Base-by-base conservation (phyloP, 2,888 invertebrate species). In the Eledona agricola region DNA sequence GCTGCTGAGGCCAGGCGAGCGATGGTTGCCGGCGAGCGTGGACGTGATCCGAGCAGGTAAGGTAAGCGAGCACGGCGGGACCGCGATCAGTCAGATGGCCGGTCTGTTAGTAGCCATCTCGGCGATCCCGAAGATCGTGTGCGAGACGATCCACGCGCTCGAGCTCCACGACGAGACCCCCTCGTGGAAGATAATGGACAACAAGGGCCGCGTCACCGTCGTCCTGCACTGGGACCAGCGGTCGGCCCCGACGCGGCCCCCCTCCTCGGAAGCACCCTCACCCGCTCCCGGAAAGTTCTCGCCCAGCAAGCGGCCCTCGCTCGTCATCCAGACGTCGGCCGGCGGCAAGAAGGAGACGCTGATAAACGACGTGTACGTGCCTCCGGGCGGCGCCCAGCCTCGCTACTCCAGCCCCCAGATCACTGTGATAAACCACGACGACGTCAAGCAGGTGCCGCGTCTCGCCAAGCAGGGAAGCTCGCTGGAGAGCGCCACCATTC, bases 101-200 rank as follows among this genome's bases (percentile, higher is more conserved):
- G 10, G 20, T 43, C 59, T 72, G 70, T 72, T 69, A 76, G 76
- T 76, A 96, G 96, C 93, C 71, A 93, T 96, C 81, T 90, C 93
- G 77, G 93, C 93, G 72, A 93, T 96, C 72, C 96, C 96, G 71
- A 90, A 91, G 82, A 95, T 95, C 84, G 94, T 95, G 79, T 95
- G 94, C 86, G 95, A 95, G 83, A 94, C 95, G 75, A 93, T 95
- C 78, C 91, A 93, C 83, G 93, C 93, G 66, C 82, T 95, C 83
- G 93, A 94, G 80, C 83, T 95, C 77, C 93, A 93, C 83, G 92
- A 93, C 90, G 93, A 94, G 81, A 93, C 93, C 77, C 94, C 95
- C 76, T 93, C 93, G 81, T 95, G 95, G 95, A 95, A 95, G 82
- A 94, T 95, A 83, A 94, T 94, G 93, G 95, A 95, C 87, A 93